Base-by-base conservation (phyloP, 2,797 vertebrate species). In the Varecia variegata region DNA sequence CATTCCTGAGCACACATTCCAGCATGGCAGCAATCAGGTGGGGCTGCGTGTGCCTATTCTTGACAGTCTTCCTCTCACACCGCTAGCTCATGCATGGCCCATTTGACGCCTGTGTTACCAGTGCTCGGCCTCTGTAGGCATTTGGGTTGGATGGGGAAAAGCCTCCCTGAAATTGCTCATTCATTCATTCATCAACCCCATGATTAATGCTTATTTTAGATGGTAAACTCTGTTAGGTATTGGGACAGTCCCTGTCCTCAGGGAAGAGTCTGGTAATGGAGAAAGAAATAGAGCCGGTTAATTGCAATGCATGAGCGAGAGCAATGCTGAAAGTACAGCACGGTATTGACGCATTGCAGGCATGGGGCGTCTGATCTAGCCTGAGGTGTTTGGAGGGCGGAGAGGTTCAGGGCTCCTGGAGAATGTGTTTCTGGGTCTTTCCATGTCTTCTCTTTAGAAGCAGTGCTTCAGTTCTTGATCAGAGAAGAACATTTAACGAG, bases 251-350 rank as follows among this genome's bases (percentile, higher is more conserved):
- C 23, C 12, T 88, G 2, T 88, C 50, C 27, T 82, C 23, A 3
- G 7, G 32, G 52, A 87, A 52, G 17, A 32, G 18, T 68, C 62
- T 21, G 38, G 45, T 86, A 50, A 88, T 30, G 6, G 54, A 94
- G 85, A 88, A 79, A 58, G 86, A 70, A 60, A 40, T 32, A 71
- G n/a, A 92, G 13, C 3, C 67, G 62, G 43, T 15, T 56, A 15
- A 23, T 58, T 71, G 67, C 3, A n/a, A n/a, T 18, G 20, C 9
- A 7, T 12, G 35, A 83, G 25, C 4, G 35, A 68, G 50, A 5
- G 9, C 2, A 27, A 1, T 17, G 8, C 23, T n/a, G 76, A 65
- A 8, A 12, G 12, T 3, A 7, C 0, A 7, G 45, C 50, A 23
- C 32, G 20, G 2, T 40, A 32, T n/a, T 3, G 1, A 1, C 15